A percentile compares a stretch with the other conserved stretches of the same genome.
Evolutionary conservation across 1,140 invertebrate genomes (phyloP).

Genomic region (Akabosia matsudoensis): DNA sequence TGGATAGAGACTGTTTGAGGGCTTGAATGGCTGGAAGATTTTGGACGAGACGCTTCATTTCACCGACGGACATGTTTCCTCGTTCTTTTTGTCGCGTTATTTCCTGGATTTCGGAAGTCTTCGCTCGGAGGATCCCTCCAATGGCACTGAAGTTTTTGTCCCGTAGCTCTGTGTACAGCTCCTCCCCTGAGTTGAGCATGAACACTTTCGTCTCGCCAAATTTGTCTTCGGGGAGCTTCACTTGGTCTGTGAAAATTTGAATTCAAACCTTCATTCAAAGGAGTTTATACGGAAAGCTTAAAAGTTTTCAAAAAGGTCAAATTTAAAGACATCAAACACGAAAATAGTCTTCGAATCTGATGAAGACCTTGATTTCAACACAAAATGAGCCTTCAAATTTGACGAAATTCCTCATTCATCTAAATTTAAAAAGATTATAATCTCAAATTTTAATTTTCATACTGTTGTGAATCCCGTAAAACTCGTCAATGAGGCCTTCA

Average conservation of each 20-base stretch:
- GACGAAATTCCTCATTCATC: too few relatives aligned
- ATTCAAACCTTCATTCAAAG: too few relatives aligned
- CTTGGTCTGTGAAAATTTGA: conserved; percentile 62
- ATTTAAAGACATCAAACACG: too few relatives aligned
- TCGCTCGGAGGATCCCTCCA: conserved; percentile 76
- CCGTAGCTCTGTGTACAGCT: conserved; percentile 81
- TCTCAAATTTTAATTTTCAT: conserved; percentile 48
- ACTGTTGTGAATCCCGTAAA: conserved; percentile 72
- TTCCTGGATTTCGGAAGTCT: conserved; percentile 71
- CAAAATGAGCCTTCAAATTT: too few relatives aligned
- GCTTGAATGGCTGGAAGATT: conserved; percentile 81
- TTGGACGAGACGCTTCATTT: conserved; percentile 91
- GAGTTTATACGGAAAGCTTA: too few relatives aligned
- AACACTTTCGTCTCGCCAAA: conserved; percentile 74
- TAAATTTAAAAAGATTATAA: too few relatives aligned
- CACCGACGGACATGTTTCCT: conserved; percentile 80
- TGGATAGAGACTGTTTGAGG: conserved; percentile 77
- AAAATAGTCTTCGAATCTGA: too few relatives aligned
- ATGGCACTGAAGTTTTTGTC: conserved; percentile 94
- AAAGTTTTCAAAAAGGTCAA: too few relatives aligned
- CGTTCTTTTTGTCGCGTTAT: conserved; percentile 53
- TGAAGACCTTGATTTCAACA: too few relatives aligned
- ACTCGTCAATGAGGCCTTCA: conserved; percentile 92
- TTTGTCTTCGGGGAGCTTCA: conserved; percentile 67
- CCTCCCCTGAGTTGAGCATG: conserved; percentile 84